A percentile compares a stretch with the other conserved stretches of the same genome.
These are phyloP conservation scores for Ornithoptera priamus DNA, from an alignment of 2,888 invertebrate genomes.

Conservation along the genomic window DNA sequence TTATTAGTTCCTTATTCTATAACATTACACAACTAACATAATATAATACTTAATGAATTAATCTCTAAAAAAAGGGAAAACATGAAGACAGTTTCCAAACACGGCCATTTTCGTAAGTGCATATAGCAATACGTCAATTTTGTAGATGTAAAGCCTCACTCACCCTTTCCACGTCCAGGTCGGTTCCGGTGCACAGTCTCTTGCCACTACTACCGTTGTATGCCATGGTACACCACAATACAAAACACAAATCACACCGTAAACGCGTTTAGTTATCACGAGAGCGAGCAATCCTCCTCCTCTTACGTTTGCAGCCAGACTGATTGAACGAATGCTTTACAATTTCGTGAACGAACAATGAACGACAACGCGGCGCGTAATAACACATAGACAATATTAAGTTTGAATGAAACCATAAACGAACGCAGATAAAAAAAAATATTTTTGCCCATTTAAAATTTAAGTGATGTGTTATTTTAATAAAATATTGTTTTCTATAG, in stretches of 20 bases:
- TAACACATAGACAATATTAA: conserved; percentile 29
- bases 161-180: conserved; percentile 77
- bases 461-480: too few species aligned
- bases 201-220: conserved; percentile 84
- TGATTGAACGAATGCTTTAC: conserved; percentile 58
- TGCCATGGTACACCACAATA: conserved; percentile 84
- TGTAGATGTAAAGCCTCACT: conserved; percentile 45
- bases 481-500: not conserved
- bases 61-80: conserved; percentile 47
- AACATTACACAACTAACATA: not conserved
- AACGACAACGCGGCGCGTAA: conserved; percentile 36
- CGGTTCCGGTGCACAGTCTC: conserved; percentile 76
- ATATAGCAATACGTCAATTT: conserved; percentile 53
- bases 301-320: conserved; percentile 63
- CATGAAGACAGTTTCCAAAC: conserved; percentile 65
- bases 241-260: conserved; percentile 78
- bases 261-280: conserved; percentile 60
- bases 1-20: conserved; percentile 17
- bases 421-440: conserved; percentile 1
- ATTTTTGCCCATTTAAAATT: conserved; percentile 2
- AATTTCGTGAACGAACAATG: conserved; percentile 38
- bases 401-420: conserved; percentile 18
- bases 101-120: conserved; percentile 74
- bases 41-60: conserved; percentile 12
- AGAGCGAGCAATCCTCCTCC: conserved; percentile 52